Evolutionary conservation across 2,888 invertebrate genomes (phyloP).

Genomic region (Protonemura montana): DNA sequence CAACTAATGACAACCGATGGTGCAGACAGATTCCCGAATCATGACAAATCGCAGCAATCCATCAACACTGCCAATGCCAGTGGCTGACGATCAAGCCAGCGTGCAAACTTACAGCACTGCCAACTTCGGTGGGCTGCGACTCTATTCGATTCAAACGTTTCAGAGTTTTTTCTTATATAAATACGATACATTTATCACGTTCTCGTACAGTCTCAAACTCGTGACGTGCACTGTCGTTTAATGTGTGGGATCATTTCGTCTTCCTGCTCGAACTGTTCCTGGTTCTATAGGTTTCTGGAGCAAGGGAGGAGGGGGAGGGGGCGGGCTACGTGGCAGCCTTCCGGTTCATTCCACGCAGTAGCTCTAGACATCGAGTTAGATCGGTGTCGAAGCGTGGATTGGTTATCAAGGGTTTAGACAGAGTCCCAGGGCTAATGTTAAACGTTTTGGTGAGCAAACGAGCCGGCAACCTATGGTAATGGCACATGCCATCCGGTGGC

Average conservation of each 20-base stretch:
- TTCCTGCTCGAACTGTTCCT: slow-evolving; percentile 19
- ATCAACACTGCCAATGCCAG: background rate
- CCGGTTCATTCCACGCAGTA: background rate
- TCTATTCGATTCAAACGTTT: slow-evolving; percentile 18
- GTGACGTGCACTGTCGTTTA: slow-evolving; percentile 36
- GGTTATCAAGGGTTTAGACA: too few relatives aligned
- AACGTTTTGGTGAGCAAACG: too few relatives aligned
- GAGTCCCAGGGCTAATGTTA: too few relatives aligned
- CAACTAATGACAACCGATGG: background rate
- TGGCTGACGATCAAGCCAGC: background rate
- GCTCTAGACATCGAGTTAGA: too few relatives aligned
- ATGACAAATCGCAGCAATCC: background rate
- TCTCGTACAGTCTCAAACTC: slow-evolving; percentile 33
- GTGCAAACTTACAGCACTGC: background rate
- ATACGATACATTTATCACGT: slow-evolving; percentile 38
- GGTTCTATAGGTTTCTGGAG: background rate
- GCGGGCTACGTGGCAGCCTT: background rate
- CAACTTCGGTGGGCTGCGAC: slow-evolving; percentile 29
- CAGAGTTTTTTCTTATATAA: slow-evolving; percentile 27
- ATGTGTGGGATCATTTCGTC: slow-evolving; percentile 39
- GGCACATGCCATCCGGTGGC: too few relatives aligned
- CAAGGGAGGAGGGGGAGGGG: background rate
- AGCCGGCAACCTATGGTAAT: too few relatives aligned
- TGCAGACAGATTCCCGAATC: background rate
- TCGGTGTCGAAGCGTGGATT: too few relatives aligned